Conservation (phyloP, 2,113 vertebrate genomes). For the Aptenodytes forsteri region DNA sequence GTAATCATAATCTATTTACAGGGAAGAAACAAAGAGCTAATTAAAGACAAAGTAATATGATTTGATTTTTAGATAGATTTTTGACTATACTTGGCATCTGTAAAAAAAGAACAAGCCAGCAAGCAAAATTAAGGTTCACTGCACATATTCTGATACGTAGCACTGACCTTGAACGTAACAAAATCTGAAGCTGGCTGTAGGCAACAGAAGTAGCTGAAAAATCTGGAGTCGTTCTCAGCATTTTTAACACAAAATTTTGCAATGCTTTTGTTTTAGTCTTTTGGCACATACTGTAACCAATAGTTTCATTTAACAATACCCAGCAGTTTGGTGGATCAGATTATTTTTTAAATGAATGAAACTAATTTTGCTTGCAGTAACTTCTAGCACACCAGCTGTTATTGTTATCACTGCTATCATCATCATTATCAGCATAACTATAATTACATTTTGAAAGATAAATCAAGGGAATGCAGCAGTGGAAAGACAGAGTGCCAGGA, state of each 20-base stretch:
- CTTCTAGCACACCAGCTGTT: slow-evolving; percentile 48
- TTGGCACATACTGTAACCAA: background rate
- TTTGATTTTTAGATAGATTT: background rate
- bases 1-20: background rate
- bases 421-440: background rate
- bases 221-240: background rate
- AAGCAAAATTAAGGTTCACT: background rate
- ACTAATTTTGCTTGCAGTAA: slow-evolving; percentile 40
- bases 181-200: background rate
- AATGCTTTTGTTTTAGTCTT: background rate
- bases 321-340: slow-evolving; percentile 16
- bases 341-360: slow-evolving; percentile 35
- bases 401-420: background rate
- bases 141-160: background rate
- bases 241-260: background rate
- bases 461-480: background rate
- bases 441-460: slow-evolving; percentile 43
- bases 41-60: background rate
- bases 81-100: background rate
- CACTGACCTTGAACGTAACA: background rate
- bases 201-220: background rate
- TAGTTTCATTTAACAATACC: background rate
- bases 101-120: background rate
- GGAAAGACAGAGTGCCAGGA: background rate
- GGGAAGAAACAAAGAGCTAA: background rate